Evolutionary conservation across 2,113 vertebrate genomes (phyloP).

Genomic region (Lepus timidus): DNA sequence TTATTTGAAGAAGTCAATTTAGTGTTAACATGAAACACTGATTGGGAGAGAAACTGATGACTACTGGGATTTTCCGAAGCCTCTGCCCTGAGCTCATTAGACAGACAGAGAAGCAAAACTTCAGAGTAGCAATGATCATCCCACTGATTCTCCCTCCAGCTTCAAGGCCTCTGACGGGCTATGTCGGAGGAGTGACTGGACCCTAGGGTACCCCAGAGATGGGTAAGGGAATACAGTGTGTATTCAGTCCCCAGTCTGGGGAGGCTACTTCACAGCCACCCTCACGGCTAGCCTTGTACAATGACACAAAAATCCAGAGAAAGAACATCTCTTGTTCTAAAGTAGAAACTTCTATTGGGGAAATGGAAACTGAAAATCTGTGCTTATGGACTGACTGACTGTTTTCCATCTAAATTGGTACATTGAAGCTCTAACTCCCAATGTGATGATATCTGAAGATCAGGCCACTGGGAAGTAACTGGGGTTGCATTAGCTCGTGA

Average conservation of each 20-base stretch:
- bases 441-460: background rate
- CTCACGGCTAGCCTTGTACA: rapidly evolving
- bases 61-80: background rate
- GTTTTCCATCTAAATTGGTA: background rate
- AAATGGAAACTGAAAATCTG: background rate
- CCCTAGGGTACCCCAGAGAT: too few species aligned
- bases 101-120: background rate
- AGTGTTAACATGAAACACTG: background rate
- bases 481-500: background rate
- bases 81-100: background rate
- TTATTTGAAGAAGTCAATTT: constrained; percentile 5
- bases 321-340: background rate
- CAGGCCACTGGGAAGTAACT: background rate
- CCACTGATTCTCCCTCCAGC: background rate
- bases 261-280: too few species aligned
- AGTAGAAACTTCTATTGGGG: background rate
- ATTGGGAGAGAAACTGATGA: background rate
- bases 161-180: rapidly evolving
- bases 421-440: background rate
- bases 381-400: background rate
- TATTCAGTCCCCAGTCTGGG: background rate
- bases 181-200: background rate
- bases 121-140: background rate
- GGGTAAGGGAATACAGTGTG: too few species aligned
- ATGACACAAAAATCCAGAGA: background rate